phyloP scores from a whole-genome alignment of 2,113 vertebrate genomes.

The Murina feae region DNA sequence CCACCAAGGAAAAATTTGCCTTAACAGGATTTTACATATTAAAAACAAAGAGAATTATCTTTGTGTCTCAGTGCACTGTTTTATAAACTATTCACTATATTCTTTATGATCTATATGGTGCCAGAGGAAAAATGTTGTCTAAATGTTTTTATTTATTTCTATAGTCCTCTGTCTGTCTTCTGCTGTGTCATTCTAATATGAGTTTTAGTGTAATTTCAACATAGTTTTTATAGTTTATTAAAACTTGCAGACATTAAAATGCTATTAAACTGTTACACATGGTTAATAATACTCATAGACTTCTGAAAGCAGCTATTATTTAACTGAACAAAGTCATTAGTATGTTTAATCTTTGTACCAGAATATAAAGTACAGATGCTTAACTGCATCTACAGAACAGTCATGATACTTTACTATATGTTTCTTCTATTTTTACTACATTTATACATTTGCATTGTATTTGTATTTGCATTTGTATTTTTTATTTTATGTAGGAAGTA shows the following conservation, averaged over 20 bases:
- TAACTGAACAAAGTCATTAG: constrained; percentile 51
- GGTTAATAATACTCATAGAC: constrained; percentile 57
- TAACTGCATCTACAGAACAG: neutral
- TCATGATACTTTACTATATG: neutral
- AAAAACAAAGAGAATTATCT: neutral
- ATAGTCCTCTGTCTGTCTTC: neutral
- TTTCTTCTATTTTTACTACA: neutral
- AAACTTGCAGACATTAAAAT: constrained; percentile 56
- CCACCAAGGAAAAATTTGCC: neutral
- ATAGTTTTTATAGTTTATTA: constrained; percentile 61
- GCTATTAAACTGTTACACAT: constrained; percentile 50
- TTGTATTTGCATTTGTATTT: constrained; percentile 58
- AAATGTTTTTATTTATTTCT: constrained; percentile 28
- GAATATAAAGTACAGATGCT: neutral
- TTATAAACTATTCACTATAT: neutral
- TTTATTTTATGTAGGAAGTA: neutral
- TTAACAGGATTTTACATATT: neutral
- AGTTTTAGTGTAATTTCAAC: constrained; percentile 46
- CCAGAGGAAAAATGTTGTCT: neutral
- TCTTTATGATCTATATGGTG: neutral
- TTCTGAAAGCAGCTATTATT: constrained; percentile 45
- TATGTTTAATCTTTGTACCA: constrained; percentile 43
- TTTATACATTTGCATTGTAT: neutral
- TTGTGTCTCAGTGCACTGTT: neutral
- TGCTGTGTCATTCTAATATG: constrained; percentile 18